phyloP scores from a whole-genome alignment of 2,797 vertebrate species.

The Enteromius paludinosus region DNA sequence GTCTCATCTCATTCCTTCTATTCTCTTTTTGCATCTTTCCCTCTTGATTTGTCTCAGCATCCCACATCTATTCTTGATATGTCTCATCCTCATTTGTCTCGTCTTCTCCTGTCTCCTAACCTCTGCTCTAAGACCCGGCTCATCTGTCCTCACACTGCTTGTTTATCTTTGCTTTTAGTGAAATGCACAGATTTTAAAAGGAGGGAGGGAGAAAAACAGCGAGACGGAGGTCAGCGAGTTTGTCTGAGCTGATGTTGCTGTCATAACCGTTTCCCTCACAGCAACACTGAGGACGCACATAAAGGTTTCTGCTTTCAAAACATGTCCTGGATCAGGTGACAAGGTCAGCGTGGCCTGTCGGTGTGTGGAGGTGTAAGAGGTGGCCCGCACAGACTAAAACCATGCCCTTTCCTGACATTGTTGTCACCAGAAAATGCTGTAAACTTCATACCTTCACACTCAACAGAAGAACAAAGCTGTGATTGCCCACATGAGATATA shows the following conservation, averaged over 20 bases:
- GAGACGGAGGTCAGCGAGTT: constrained; percentile 53
- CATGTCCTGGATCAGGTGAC: constrained; percentile 45
- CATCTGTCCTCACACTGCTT: constrained; percentile 19
- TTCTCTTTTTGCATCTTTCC: background rate
- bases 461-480: background rate
- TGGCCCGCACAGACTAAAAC: background rate
- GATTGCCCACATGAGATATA: background rate
- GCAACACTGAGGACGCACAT: constrained; percentile 45
- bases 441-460: constrained; percentile 16
- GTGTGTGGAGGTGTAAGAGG: constrained; percentile 40
- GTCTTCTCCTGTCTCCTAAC: constrained; percentile 2
- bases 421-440: constrained; percentile 16
- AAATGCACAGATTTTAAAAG: constrained; percentile 41
- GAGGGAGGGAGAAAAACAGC: constrained; percentile 23
- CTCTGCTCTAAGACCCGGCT: constrained; percentile 1
- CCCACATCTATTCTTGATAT: background rate
- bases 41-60: background rate
- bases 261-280: constrained; percentile 53
- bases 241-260: constrained; percentile 52
- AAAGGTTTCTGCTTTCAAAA: constrained; percentile 56
- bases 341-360: constrained; percentile 49
- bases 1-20: background rate
- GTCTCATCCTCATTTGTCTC: background rate
- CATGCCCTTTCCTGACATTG: constrained; percentile 18
- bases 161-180: constrained; percentile 41